Base-by-base conservation (phyloP, 2,888 invertebrate genomes). In the Cordylochernes scorpioides region DNA sequence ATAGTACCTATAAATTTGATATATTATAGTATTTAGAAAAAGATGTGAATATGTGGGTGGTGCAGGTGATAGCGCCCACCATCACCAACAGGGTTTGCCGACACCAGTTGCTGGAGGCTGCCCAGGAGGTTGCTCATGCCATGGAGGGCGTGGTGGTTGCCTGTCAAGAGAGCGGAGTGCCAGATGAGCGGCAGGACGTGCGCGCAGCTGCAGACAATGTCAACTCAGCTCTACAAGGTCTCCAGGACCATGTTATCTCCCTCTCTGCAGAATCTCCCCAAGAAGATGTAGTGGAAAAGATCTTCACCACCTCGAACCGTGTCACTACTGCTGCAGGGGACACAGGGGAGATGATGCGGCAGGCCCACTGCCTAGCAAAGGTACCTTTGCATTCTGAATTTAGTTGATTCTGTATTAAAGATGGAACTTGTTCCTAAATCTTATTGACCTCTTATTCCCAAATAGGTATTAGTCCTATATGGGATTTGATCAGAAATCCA, bases 281-380 rank as follows among this genome's bases (percentile, higher is more conserved):
- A 40, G 77, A 78, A 49, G 71, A 71, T 16, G 67, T 71, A 3
- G 82, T 91, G 8, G 86, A 88, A 52, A 71, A 68, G 21, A 86
- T 94, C 41, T 63, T 88, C 48, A 62, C 70, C 3, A 78, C 84
- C 6, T 78, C 84, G 4, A 86, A 91, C 51, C 67, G 73, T 27
- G 59, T 97, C 27, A 70, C 75, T 32, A 70, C 72, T 3, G 72
- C 75, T 9, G 61, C 64, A n/a, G 74, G 73, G 1, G 77, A 86
- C 54, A 68, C 84, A 0, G 69, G 70, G 5, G 86, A 88, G 55
- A 88, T 91, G 88, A 74, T 94, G 25, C 66, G 70, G 0, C 86
- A 88, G 49, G 88, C 91, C 0, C 59, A 80, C 28, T 66, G 75
- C 17, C 59, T 91, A 33, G 88, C 88, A 0, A 78, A 82, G 56